Base-by-base conservation (phyloP, 2,888 invertebrate genomes). In the Eupelmus urozonus region DNA sequence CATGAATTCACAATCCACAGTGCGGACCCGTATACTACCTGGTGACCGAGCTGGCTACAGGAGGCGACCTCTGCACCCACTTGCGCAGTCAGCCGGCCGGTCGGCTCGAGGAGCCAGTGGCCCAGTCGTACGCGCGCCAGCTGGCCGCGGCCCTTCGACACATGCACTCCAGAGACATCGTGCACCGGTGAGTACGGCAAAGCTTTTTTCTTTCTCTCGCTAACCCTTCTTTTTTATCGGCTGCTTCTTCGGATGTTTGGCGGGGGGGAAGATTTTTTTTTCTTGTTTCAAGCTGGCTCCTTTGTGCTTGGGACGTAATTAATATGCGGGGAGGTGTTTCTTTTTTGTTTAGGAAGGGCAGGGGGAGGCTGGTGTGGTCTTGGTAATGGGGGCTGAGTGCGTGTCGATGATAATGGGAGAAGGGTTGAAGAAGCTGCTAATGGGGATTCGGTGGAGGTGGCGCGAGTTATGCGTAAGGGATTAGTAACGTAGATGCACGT, bases 41-140 rank as follows among this genome's bases (percentile, higher is more conserved):
- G 85, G 94, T 94, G 85, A 93, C 94, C 89, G 95, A 95, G 90
- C 91, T 94, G 83, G 94, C 94, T 16, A 91, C 92, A 63, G 95
- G 95, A 70, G 94, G 94, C 18, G 94, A 95, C 90, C 92, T 95
- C 81, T 93, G 93, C 88, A 90, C 91, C 62, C 92, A 92, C 89
- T 92, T 94, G 85, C 92, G 93, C 86, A 90, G 90, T n/a, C 92
- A 92, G 83, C 90, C 90, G 71, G 88, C 87, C 87, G 91, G 91
- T 85, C 91, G 91, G 89, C 90, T 92, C 85, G 91, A 91, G 78
- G 94, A 93, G 89, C 87, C 89, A 75, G 88, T 91, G 78, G 91
- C 93, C 34, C 90, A 92, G 82, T 88, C 90, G 13, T 93, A 93
- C 83, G 92, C 93, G 77, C 91, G 93, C 74, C 94, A 94, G 88